Evolutionary conservation across 1,140 invertebrate species (phyloP), one percentile per base, ranked within the genome.

Genomic region (Anastrepha obliqua): DNA sequence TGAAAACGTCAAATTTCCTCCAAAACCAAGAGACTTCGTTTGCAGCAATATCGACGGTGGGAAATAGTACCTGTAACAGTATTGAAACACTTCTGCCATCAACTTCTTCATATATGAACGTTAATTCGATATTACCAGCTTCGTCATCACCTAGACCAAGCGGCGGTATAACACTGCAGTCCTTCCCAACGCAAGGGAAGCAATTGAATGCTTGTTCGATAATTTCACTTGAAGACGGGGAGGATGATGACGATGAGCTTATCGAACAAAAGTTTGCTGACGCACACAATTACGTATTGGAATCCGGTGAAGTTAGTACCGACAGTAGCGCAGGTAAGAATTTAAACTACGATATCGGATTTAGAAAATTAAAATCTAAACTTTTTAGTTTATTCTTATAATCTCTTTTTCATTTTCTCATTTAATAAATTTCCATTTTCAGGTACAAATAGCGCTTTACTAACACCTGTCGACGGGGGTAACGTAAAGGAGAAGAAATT

Each of bases 251-350:
- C 70, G 92, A 93, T 59, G 92, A 93, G 88, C 90, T 90, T 8
- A 93, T 92, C 86, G 93, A 93, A 88, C 91, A 93, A 87, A 89
- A 93, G 20, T 93, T 94, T 89, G 92, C 93, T 20, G 93, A 94
- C 90, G 93, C 93, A 9, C 93, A 94, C 88, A 93, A 92, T 89
- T 94, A 93, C 89, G 91, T 94, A 5, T 87, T 94, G 65, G 93
- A 94, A 89, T 94, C 93, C 3, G 89, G 85, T 29, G 88, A 89
- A 85, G 86, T 89, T 87, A 89, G 88, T 51, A 88, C 89, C 15
- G 89, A 88, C 42, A 88, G 86, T 74, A 87, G 86, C 86, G 85
- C 62, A 74, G 89, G 89, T 89, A 81, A 87, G 85, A 86, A 44
- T 70, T 67, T 74, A 9, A 7, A 29, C 17, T 65, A 29, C 6